Evolutionary conservation across 2,888 invertebrate species (phyloP).

Genomic region (Lasioglossum marginatum): DNA sequence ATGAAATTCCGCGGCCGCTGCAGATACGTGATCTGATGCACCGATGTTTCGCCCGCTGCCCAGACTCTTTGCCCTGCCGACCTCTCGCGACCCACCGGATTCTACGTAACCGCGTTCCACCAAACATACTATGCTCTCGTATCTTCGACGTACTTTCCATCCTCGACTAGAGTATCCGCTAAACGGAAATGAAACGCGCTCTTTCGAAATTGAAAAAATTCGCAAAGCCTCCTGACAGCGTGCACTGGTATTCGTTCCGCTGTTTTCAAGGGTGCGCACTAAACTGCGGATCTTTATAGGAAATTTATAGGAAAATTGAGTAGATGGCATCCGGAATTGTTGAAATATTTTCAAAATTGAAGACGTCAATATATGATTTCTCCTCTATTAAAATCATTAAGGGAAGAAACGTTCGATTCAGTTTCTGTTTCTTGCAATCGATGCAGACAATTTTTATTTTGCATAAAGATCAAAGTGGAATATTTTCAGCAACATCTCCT

Average conservation of each 20-base stretch:
- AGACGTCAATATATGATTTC: too few relatives aligned
- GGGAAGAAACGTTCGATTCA: too few relatives aligned
- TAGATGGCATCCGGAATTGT: too few relatives aligned
- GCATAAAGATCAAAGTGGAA: too few relatives aligned
- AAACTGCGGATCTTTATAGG: too few relatives aligned
- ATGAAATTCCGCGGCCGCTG: constrained; percentile 67
- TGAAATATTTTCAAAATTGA: too few relatives aligned
- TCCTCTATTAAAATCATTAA: too few relatives aligned
- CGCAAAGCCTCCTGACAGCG: neutral
- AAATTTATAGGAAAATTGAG: too few relatives aligned
- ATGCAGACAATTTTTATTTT: too few relatives aligned
- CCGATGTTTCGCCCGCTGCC: constrained; percentile 38
- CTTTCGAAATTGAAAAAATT: neutral
- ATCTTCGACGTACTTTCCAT: neutral
- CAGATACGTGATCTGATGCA: constrained; percentile 52
- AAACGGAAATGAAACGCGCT: neutral
- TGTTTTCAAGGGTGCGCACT: too few relatives aligned
- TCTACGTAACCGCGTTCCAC: neutral
- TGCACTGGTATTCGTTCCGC: neutral
- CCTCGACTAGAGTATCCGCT: neutral
- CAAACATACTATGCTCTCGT: constrained; percentile 3
- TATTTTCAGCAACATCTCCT: too few relatives aligned
- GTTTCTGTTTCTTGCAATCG: too few relatives aligned
- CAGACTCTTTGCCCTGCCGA: constrained; percentile 12
- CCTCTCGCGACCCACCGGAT: constrained; percentile 7